A percentile compares a stretch with the other conserved stretches of the same genome.
These are phyloP conservation scores for Hydrolagus affinis DNA, from an alignment of 2,113 vertebrate species.

Conservation along the genomic window DNA sequence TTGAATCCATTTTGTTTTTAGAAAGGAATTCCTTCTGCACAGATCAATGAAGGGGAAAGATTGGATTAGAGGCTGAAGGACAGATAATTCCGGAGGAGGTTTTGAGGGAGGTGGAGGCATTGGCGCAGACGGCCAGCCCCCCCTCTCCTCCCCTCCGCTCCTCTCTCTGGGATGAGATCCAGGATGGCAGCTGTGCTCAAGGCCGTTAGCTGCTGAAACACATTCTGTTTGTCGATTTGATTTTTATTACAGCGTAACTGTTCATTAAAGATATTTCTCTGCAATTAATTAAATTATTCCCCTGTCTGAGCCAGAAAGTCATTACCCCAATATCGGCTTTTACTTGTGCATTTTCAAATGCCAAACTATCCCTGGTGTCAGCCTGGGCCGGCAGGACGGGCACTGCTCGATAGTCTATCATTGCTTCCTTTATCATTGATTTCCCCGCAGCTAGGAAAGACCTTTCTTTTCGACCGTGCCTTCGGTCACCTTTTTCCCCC, in stretches of 20 bases:
- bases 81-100: too few relatives aligned
- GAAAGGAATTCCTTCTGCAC: too few relatives aligned
- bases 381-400: constrained; percentile 78
- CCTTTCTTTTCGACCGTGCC: too few relatives aligned
- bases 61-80: too few relatives aligned
- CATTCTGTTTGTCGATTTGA: constrained; percentile 67
- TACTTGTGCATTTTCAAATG: constrained; percentile 63
- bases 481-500: too few relatives aligned
- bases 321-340: constrained; percentile 81
- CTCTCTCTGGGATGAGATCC: constrained; percentile 50
- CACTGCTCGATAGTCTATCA: constrained; percentile 75
- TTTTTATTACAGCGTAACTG: constrained; percentile 84
- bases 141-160: too few relatives aligned
- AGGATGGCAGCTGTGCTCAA: constrained; percentile 68
- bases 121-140: too few relatives aligned
- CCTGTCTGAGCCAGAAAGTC: constrained; percentile 69
- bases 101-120: too few relatives aligned
- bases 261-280: constrained; percentile 89
- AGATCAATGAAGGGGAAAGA: too few relatives aligned
- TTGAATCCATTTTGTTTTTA: too few relatives aligned
- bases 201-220: constrained; percentile 70
- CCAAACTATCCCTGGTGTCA: constrained; percentile 82
- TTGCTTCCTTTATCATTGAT: constrained; percentile 97
- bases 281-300: constrained; percentile 98
- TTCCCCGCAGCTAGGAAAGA: constrained; percentile 98